Base-by-base conservation (phyloP, 2,888 invertebrate genomes). In the Athalia rosae region DNA sequence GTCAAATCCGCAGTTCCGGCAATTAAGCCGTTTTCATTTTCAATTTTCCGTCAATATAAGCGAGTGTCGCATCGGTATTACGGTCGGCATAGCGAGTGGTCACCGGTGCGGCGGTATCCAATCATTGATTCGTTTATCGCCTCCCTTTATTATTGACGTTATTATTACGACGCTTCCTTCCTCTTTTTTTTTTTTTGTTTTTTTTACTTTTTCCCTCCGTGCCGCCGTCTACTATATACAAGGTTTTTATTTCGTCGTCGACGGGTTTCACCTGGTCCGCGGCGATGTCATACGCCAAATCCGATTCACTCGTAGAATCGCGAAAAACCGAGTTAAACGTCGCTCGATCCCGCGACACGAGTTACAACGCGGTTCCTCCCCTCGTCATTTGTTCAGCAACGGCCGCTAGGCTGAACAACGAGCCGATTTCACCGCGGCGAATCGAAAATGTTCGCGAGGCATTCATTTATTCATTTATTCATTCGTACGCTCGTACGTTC, bases 1-100 rank as follows among this genome's bases (percentile, higher is more conserved):
- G 79, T 82, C 78, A 77, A 78, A 80, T 80, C 71, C 79, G 69
- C 74, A 83, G 82, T 82, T 86, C 87, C 85, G 85, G 84, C 87
- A 88, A 88, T 88, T 88, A 87, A 88, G 87, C 87, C 28, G 87
- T 87, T 87, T 87, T 86, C 85, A 87, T 88, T 88, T 88, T 87
- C 88, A 87, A 87, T 88, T 88, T 87, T 87, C 86, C 86, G 84
- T 83, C 74, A 79, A 81, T 83, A 83, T 80, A 81, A 79, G 83
- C 28, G 83, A 83, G 81, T 83, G 84, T 83, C 28, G 28, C 28
- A 28, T 28, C 28, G 83, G 84, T 83, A n/a, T n/a, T n/a, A 82
- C 81, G 85, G 56, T 56, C 45, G 58, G 71, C 58, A 58, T 8
- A n/a, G 45, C 58, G 71, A 58, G 45, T 80, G 86, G 86, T 86